Evolutionary conservation across 2,797 vertebrate genomes (phyloP), one percentile per base, ranked within the genome.

Genomic region (Rhinophrynus dorsalis): DNA sequence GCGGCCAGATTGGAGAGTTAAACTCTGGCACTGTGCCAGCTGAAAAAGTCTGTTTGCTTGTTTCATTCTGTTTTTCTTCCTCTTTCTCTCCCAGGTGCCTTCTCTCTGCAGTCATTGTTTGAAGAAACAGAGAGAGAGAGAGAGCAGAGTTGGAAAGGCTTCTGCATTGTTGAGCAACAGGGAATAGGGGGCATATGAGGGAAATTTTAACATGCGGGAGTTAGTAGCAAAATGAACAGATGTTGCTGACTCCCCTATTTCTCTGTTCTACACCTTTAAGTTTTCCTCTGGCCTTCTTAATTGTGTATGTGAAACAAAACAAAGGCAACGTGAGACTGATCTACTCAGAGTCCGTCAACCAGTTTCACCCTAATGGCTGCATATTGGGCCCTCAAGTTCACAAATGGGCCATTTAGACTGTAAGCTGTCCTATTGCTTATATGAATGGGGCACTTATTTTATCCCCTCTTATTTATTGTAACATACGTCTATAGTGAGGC

Each of bases 91-190:
- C 62, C 62, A 73, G 54, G 66, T 73, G 68, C 68, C 55, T 72
- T 64, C 60, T 64, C 68, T 65, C 68, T 18, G 68, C 54, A 64
- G 60, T 51, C 45, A 72, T 72, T 72, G 68, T 72, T 72, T 72
- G 68, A 60, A 72, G 61, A 65, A 65, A 59, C 59, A 65, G 60
- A 64, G 66, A 44, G 57, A 64, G 45, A 57, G 64, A 57, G 57
- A 52, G 57, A 72, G 51, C 61, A 21, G 69, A 73, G 55, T 73
- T 73, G 69, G 69, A 73, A 66, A 73, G 61, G 55, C 69, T 66
- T 73, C 35, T 66, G 54, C 69, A 66, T 73, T 73, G 69, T 73
- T 73, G 62, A 73, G 62, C 69, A 73, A 73, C 69, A 66, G 69
- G 69, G 69, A 73, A 66, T 73, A 66, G 45, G 69, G 69, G 69